Conservation (phyloP, 2,888 invertebrate species). For the Iphiclides podalirius region DNA sequence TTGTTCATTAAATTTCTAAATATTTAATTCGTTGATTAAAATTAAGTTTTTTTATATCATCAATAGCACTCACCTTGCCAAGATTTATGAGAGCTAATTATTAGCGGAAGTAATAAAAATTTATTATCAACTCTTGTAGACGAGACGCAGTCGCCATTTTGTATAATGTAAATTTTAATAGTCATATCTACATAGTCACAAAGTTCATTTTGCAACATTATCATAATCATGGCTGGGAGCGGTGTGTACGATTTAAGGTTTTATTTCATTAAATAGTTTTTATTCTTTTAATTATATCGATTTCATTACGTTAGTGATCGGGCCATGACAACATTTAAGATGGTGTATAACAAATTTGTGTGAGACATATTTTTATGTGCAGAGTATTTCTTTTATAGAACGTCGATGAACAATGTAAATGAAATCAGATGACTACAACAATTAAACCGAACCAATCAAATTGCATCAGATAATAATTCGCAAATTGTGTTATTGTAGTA, state of each 20-base stretch:
- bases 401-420: slow-evolving; percentile 4
- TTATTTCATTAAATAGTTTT: slow-evolving; percentile 55
- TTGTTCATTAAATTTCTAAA: slow-evolving; percentile 28
- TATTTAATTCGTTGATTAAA: slow-evolving; percentile 22
- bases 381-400: slow-evolving; percentile 26
- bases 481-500: slow-evolving; percentile 33
- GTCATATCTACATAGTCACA: slow-evolving; percentile 71
- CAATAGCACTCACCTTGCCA: slow-evolving; percentile 25
- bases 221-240: slow-evolving; percentile 68
- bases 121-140: slow-evolving; percentile 52
- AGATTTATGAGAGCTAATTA: slow-evolving; percentile 30
- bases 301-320: slow-evolving; percentile 70
- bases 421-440: slow-evolving; percentile 2
- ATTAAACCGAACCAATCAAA: slow-evolving; percentile 4
- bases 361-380: slow-evolving; percentile 60
- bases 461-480: slow-evolving; percentile 12
- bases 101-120: slow-evolving; percentile 53
- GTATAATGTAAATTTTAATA: slow-evolving; percentile 56
- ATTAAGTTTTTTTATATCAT: slow-evolving; percentile 21
- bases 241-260: slow-evolving; percentile 69
- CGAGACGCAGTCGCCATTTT: slow-evolving; percentile 50
- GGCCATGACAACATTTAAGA: slow-evolving; percentile 65
- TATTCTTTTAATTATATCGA: slow-evolving; percentile 57
- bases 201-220: slow-evolving; percentile 62
- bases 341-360: slow-evolving; percentile 58